Evolutionary conservation across 2,113 vertebrate genomes (phyloP).

Genomic region (Zosterops pallidus): DNA sequence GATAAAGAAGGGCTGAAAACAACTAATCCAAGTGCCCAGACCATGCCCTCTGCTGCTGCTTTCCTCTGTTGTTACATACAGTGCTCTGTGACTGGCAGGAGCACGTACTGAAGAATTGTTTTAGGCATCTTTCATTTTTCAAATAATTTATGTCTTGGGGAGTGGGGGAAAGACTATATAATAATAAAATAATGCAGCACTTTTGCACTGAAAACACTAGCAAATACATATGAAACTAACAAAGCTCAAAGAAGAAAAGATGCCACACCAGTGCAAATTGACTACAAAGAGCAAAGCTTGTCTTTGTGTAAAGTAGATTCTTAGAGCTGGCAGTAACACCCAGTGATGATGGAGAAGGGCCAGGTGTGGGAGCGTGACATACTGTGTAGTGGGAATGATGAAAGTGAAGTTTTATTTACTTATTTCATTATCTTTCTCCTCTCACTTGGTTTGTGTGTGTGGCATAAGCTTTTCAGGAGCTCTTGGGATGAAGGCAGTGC

Average conservation of each 20-base stretch:
- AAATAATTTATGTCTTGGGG: neutral
- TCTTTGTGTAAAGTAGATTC: neutral
- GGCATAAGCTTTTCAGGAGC: neutral
- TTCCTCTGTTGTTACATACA: accelerated
- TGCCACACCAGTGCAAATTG: neutral
- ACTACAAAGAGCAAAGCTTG: neutral
- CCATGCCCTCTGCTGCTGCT: neutral
- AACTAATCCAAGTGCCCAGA: neutral
- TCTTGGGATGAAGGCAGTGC: neutral
- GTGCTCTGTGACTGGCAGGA: neutral
- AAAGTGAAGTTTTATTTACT: neutral
- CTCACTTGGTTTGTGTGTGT: neutral
- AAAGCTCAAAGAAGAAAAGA: neutral
- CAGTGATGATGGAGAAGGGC: neutral
- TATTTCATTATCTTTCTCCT: neutral
- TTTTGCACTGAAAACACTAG: neutral
- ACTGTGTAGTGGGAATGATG: neutral
- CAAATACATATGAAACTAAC: neutral
- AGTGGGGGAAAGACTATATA: neutral
- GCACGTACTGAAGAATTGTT: neutral
- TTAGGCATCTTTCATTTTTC: neutral
- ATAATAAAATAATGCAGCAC: neutral
- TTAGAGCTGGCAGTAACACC: neutral
- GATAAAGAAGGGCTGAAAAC: neutral
- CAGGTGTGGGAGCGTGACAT: neutral